Evolutionary conservation across 2,888 invertebrate genomes (phyloP).

Genomic region (Heteropelma amictum): DNA sequence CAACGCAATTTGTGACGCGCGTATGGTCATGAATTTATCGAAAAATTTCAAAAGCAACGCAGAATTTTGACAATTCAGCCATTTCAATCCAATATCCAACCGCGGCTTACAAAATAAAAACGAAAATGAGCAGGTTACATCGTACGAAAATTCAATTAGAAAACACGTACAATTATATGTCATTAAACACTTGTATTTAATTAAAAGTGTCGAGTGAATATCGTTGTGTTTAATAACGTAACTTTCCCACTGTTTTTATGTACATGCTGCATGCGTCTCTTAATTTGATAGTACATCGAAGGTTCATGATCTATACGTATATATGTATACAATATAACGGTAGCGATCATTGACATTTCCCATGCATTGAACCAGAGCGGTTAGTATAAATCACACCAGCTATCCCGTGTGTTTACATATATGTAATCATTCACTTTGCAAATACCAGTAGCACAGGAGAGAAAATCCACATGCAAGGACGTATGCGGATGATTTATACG

Average conservation of each 20-base stretch:
- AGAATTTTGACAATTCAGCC: too few species aligned
- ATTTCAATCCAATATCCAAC: too few species aligned
- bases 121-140: too few species aligned
- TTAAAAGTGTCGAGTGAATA: too few species aligned
- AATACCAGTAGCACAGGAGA: conserved; percentile 15
- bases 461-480: conserved; percentile 41
- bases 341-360: conserved; percentile 55
- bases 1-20: too few species aligned
- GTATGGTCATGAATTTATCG: too few species aligned
- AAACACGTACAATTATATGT: too few species aligned
- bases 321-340: conserved; percentile 30
- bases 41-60: too few species aligned
- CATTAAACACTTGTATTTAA: too few species aligned
- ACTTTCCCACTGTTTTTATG: not conserved
- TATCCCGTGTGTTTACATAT: not conserved
- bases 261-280: not conserved
- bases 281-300: not conserved
- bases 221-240: too few species aligned
- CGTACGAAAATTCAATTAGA: too few species aligned
- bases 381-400: conserved; percentile 5
- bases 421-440: conserved; percentile 5
- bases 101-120: too few species aligned
- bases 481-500: conserved; percentile 45
- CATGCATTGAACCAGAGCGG: conserved; percentile 45
- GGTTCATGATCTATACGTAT: not conserved